Conservation (phyloP, 2,113 vertebrate genomes). For the Leptosomus discolor region DNA sequence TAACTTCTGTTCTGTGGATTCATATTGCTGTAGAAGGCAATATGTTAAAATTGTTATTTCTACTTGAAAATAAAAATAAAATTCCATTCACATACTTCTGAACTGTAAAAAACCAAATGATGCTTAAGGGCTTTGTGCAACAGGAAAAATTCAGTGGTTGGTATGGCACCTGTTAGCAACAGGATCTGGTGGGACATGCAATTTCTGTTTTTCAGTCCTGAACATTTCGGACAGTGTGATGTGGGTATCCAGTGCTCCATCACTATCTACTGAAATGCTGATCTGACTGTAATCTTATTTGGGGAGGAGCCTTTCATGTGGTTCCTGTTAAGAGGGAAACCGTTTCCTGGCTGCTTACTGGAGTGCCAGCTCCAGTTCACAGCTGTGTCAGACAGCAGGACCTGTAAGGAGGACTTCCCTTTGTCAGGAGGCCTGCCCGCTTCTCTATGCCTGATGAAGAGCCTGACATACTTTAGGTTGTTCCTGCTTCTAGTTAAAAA, state of each 20-base stretch:
- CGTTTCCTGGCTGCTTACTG: background rate
- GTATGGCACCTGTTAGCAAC: slow-evolving; percentile 2
- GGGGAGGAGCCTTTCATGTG: slow-evolving; percentile 54
- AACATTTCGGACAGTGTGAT: background rate
- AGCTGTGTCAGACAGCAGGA: background rate
- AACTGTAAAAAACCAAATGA: background rate
- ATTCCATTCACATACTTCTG: background rate
- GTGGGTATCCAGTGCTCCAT: background rate
- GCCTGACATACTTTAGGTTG: background rate
- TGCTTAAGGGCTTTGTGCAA: background rate
- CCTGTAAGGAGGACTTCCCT: background rate
- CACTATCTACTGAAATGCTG: background rate
- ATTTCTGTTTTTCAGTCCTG: background rate
- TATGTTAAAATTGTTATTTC: background rate
- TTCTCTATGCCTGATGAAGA: background rate
- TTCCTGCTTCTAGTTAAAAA: background rate
- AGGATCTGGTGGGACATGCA: background rate
- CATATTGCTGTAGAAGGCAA: background rate
- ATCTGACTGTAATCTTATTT: slow-evolving; percentile 1
- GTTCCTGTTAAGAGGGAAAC: slow-evolving; percentile 16
- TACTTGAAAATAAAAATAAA: background rate
- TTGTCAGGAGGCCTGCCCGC: background rate
- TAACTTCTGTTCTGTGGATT: background rate
- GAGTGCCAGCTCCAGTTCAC: background rate
- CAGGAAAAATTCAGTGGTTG: background rate